Conservation (phyloP, 2,113 vertebrate species). For the Emydura subglobosa region DNA sequence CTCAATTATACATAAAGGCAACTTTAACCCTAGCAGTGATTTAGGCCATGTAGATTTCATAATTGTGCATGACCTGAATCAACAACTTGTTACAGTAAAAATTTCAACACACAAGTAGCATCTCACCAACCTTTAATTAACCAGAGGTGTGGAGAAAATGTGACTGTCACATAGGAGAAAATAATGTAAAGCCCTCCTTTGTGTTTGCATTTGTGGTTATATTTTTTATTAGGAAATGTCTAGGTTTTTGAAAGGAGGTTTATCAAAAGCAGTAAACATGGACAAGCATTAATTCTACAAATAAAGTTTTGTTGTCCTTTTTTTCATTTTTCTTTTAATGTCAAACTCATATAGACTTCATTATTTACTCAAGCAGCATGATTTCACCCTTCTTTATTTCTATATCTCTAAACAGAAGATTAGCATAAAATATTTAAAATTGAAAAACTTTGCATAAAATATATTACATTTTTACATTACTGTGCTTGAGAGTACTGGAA, state of each 20-base stretch:
- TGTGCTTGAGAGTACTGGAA: slow-evolving; percentile 54
- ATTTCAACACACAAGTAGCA: neutral
- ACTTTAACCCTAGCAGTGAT: slow-evolving; percentile 4
- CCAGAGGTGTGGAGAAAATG: slow-evolving; percentile 30
- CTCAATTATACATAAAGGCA: slow-evolving; percentile 24
- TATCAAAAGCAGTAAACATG: slow-evolving; percentile 58
- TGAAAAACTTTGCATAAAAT: slow-evolving; percentile 46
- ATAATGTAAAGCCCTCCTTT: neutral
- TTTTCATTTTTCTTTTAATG: slow-evolving; percentile 19
- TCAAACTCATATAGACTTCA: slow-evolving; percentile 19
- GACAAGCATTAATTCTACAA: slow-evolving; percentile 56
- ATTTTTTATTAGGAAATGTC: slow-evolving; percentile 5
- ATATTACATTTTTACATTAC: slow-evolving; percentile 55
- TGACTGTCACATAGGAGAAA: neutral
- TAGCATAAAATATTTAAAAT: slow-evolving; percentile 42
- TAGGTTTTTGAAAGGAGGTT: slow-evolving; percentile 25
- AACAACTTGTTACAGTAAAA: neutral
- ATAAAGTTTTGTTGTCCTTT: slow-evolving; percentile 47
- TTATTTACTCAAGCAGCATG: slow-evolving; percentile 46
- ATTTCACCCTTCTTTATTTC: slow-evolving; percentile 50
- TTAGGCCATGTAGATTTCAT: slow-evolving; percentile 6
- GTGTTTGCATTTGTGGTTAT: slow-evolving; percentile 44
- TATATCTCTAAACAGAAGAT: slow-evolving; percentile 59
- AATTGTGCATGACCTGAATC: slow-evolving; percentile 24
- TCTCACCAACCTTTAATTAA: slow-evolving; percentile 38